A percentile compares a stretch with the other conserved stretches of the same genome.
These are phyloP conservation scores for Paratrypauchen microcephalus DNA, from an alignment of 2,797 vertebrate genomes.

Conservation along the genomic window DNA sequence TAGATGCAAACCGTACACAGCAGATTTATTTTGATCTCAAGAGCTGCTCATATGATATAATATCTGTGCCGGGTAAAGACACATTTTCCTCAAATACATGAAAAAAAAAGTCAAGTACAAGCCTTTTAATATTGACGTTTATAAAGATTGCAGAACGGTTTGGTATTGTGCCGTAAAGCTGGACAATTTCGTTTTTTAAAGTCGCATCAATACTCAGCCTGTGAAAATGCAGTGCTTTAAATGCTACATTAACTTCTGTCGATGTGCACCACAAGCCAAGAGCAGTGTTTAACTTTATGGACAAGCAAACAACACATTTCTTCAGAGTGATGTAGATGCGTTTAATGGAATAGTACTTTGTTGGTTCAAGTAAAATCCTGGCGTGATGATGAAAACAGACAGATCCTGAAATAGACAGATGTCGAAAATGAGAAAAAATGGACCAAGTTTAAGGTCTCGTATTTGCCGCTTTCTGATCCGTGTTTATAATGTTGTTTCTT, in stretches of 20 bases:
- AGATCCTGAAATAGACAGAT: background rate
- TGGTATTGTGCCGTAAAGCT: slow-evolving; percentile 16
- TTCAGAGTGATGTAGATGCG: background rate
- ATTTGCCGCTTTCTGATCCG: too few relatives aligned
- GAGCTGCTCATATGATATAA: too few relatives aligned
- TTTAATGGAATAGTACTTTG: background rate
- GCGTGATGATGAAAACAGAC: background rate
- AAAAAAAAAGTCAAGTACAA: too few relatives aligned
- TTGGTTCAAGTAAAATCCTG: background rate
- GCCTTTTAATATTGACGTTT: slow-evolving; percentile 18
- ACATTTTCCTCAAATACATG: too few relatives aligned
- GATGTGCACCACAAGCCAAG: slow-evolving; percentile 14
- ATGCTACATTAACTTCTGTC: slow-evolving; percentile 46
- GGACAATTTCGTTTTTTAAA: slow-evolving; percentile 8
- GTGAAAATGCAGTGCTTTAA: slow-evolving; percentile 20
- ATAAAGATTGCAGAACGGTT: slow-evolving; percentile 19
- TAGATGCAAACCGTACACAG: too few relatives aligned
- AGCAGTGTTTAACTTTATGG: slow-evolving; percentile 20
- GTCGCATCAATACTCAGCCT: slow-evolving; percentile 22
- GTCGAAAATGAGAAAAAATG: background rate
- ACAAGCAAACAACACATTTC: background rate
- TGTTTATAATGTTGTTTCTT: too few relatives aligned
- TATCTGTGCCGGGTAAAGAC: too few relatives aligned
- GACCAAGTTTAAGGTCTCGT: too few relatives aligned
- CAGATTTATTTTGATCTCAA: too few relatives aligned